Evolutionary conservation across 2,113 vertebrate species (phyloP).

Genomic region (Struthidea cinerea): DNA sequence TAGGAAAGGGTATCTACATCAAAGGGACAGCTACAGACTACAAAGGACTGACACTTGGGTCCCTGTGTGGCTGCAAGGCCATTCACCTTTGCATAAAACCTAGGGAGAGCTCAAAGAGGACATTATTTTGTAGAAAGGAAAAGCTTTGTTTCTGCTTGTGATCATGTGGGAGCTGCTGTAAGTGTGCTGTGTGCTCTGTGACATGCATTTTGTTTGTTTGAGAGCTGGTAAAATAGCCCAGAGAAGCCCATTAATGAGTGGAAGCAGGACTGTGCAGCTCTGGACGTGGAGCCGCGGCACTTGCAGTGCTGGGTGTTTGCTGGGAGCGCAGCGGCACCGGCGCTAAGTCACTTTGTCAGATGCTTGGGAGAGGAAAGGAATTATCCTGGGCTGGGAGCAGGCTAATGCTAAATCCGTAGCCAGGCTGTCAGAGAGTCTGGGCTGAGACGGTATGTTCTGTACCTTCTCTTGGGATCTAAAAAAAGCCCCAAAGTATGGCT

Average conservation of each 20-base stretch:
- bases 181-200: not conserved
- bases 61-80: not conserved
- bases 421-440: not conserved
- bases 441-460: not conserved
- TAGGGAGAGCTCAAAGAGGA: not conserved
- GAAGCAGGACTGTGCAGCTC: not conserved
- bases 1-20: not conserved
- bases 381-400: not conserved
- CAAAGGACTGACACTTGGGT: not conserved
- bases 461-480: constrained; percentile 13
- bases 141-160: not conserved
- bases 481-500: not conserved
- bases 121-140: not conserved
- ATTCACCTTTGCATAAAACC: not conserved
- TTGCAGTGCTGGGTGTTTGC: not conserved
- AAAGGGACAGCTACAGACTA: not conserved
- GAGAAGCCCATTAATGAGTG: not conserved
- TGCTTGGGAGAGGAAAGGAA: constrained; percentile 1
- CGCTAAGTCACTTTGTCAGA: constrained; percentile 11
- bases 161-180: not conserved
- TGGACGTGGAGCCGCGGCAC: accelerated
- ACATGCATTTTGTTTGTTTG: not conserved
- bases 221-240: not conserved
- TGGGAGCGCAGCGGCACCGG: not conserved
- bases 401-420: not conserved